Conservation (phyloP, 2,797 vertebrate genomes). For the Bucorvus abyssinicus region DNA sequence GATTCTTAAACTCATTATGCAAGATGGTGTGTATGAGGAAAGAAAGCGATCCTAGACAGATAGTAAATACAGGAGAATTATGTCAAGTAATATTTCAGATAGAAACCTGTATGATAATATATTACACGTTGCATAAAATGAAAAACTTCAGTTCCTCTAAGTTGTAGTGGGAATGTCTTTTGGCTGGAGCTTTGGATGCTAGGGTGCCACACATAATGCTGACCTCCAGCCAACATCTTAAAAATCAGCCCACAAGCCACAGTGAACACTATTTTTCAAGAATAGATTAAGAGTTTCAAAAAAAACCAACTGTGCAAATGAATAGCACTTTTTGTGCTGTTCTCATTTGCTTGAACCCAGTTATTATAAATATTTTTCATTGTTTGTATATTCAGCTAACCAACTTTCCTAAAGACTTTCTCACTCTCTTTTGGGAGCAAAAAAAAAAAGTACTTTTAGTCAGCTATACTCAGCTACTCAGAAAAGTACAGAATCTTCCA, state of each 20-base stretch:
- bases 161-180: neutral
- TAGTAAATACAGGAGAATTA: neutral
- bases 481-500: neutral
- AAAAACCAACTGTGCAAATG: neutral
- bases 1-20: neutral
- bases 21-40: neutral
- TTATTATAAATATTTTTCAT: neutral
- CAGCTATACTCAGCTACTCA: neutral
- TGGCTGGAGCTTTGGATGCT: neutral
- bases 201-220: fast-evolving
- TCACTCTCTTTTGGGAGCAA: neutral
- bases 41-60: neutral
- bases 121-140: neutral
- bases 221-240: neutral
- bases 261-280: neutral
- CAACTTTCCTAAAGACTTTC: neutral
- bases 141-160: neutral
- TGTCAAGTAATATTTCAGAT: neutral
- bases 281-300: neutral
- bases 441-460: neutral
- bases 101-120: neutral
- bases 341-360: neutral
- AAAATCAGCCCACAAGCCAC: neutral
- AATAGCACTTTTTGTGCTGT: neutral
- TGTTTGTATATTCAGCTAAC: neutral